Evolutionary conservation across 2,797 vertebrate genomes (phyloP).

Genomic region (Amniataba percoides): DNA sequence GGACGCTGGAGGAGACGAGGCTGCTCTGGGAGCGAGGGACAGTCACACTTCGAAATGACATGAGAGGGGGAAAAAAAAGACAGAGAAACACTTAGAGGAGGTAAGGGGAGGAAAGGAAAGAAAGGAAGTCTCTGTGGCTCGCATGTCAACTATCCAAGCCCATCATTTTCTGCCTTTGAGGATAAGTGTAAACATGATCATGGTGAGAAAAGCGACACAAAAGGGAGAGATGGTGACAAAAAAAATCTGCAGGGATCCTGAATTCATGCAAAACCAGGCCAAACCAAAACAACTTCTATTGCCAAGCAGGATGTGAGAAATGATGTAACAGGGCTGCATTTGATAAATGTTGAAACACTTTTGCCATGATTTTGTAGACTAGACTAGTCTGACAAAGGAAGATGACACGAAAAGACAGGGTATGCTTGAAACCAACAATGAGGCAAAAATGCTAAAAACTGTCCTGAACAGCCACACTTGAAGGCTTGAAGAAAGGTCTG

Average conservation of each 20-base stretch:
- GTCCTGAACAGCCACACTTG: no score
- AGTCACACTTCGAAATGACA: conserved; percentile 51
- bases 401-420: not conserved
- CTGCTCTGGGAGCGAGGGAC: conserved; percentile 52
- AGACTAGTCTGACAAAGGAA: not conserved
- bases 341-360: not conserved
- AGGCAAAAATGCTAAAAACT: no score
- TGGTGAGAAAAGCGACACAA: conserved; percentile 18
- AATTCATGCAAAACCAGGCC: conserved; percentile 7
- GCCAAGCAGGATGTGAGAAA: not conserved
- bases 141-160: conserved; percentile 5
- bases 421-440: not conserved
- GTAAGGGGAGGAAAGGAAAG: conserved; percentile 8
- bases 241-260: not conserved
- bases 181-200: conserved; percentile 2
- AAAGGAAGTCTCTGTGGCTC: not conserved
- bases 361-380: not conserved
- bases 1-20: conserved; percentile 39
- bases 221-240: not conserved
- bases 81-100: conserved; percentile 15
- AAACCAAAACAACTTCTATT: not conserved
- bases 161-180: conserved; percentile 13
- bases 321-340: not conserved
- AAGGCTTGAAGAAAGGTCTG: no score
- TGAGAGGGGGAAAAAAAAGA: conserved; percentile 16